Evolutionary conservation across 1,140 invertebrate species (phyloP), one percentile per base, ranked within the genome.

Genomic region (Archivesica marissinica): DNA sequence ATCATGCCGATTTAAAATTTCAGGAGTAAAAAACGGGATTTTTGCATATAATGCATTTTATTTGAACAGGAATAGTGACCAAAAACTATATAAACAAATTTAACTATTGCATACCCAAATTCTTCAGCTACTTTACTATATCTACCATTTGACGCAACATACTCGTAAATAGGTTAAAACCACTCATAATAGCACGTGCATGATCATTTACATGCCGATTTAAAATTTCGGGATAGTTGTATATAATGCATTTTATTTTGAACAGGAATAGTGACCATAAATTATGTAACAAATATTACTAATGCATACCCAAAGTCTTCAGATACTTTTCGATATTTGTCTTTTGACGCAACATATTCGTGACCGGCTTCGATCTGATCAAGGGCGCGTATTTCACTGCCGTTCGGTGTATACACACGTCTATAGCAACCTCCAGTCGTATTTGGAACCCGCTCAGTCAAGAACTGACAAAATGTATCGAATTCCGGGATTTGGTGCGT

Each of bases 301-400:
- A 25, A 54, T 35, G 59, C 74, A 20, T 76, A 76, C 74, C 70
- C 23, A 50, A 50, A 74, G 30, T 74, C 70, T 47, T 52, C 52
- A 0, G 28, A 28, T 2, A 13, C 6, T n/a, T 30, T 52, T 75
- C 54, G 64, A n/a, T 66, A 79, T 23, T 33, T 23, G 35, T 33
- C 56, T 66, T 50, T 66, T 0, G 59, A n/a, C 1, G 41, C 61
- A 0, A 79, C 77, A 50, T 66, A 66, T 41, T 79, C 59, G 41
- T 47, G 25, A 0, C 80, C 80, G 15, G 28, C 54, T 64, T 83
- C 52, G 25, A 83, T 83, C 52, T 83, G 80, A 13, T 83, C 80
- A n/a, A 83, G 23, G 13, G 4, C 68, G 44, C 70, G 68, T 23
- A 83, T 33, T 41, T 83, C 70, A 15, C 35, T 64, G 1, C 80